Conservation (phyloP, 37 sponge, comb jelly and placozoan genomes). For the Oopsacas minuta region DNA sequence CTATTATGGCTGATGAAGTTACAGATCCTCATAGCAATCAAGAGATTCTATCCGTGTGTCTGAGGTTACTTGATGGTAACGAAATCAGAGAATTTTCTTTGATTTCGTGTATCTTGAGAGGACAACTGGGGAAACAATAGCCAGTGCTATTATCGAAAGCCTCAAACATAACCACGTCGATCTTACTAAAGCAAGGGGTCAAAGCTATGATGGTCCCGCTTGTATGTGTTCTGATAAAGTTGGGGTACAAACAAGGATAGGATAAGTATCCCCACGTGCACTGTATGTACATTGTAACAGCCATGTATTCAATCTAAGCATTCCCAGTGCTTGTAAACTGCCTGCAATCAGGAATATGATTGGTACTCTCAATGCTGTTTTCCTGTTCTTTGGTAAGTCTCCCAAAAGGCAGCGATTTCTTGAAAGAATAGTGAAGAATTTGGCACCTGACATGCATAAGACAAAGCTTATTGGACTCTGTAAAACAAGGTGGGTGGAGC, state of each 20-base stretch:
- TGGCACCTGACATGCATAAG: not conserved
- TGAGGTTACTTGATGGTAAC: constrained; percentile 23
- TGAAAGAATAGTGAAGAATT: not conserved
- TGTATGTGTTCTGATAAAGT: constrained; percentile 30
- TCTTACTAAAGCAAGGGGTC: constrained; percentile 25
- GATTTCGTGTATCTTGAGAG: constrained; percentile 25
- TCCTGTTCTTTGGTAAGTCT: not conserved
- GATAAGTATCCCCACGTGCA: no score
- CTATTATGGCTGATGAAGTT: constrained; percentile 31
- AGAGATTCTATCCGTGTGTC: constrained; percentile 29
- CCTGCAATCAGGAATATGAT: not conserved
- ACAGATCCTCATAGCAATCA: constrained; percentile 25
- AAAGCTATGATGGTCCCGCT: constrained; percentile 45
- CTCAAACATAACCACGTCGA: constrained; percentile 20
- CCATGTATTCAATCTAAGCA: not conserved
- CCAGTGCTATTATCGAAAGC: constrained; percentile 22
- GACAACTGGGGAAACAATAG: constrained; percentile 33
- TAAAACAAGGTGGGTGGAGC: not conserved
- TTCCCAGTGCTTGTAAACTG: not conserved
- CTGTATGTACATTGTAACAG: not conserved
- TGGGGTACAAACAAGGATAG: constrained; percentile 32
- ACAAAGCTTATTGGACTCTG: not conserved
- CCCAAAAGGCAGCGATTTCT: not conserved
- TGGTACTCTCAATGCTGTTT: not conserved
- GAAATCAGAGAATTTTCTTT: constrained; percentile 33